These are phyloP conservation scores for Corvus moneduloides DNA, from an alignment of 2,113 vertebrate species.

Conservation along the genomic window DNA sequence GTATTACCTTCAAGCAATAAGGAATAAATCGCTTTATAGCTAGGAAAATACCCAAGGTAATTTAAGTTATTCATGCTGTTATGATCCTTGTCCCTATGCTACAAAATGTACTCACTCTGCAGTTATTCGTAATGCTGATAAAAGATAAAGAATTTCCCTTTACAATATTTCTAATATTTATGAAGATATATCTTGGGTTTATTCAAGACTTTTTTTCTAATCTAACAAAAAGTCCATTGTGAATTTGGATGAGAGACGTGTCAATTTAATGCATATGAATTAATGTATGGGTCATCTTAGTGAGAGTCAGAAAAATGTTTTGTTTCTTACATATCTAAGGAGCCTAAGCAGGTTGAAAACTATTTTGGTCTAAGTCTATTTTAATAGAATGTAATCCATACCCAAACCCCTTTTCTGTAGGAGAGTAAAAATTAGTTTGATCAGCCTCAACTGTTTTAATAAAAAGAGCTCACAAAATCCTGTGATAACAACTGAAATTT, in stretches of 20 bases:
- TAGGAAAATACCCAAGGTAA: constrained; percentile 61
- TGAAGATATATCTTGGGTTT: constrained; percentile 32
- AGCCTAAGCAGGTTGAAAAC: background rate
- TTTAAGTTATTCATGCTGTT: constrained; percentile 60
- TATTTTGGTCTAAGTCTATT: background rate
- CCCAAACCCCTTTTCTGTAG: background rate
- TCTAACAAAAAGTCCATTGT: constrained; percentile 29
- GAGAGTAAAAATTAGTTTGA: background rate
- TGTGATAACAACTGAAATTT: background rate
- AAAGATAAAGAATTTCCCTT: constrained; percentile 36
- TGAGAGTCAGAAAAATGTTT: background rate
- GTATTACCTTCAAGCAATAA: constrained; percentile 64
- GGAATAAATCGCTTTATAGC: constrained; percentile 49
- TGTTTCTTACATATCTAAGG: background rate
- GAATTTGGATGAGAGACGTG: constrained; percentile 18
- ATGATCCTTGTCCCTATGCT: constrained; percentile 26
- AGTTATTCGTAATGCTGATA: constrained; percentile 30
- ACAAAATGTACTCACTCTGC: constrained; percentile 37
- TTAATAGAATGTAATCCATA: background rate
- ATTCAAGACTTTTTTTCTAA: constrained; percentile 42
- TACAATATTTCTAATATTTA: constrained; percentile 60
- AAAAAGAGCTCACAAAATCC: background rate
- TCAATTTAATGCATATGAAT: background rate
- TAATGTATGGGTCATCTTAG: background rate
- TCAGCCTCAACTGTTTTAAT: fast-evolving